Conservation (phyloP, 2,797 vertebrate species). For the Champsocephalus gunnari region DNA sequence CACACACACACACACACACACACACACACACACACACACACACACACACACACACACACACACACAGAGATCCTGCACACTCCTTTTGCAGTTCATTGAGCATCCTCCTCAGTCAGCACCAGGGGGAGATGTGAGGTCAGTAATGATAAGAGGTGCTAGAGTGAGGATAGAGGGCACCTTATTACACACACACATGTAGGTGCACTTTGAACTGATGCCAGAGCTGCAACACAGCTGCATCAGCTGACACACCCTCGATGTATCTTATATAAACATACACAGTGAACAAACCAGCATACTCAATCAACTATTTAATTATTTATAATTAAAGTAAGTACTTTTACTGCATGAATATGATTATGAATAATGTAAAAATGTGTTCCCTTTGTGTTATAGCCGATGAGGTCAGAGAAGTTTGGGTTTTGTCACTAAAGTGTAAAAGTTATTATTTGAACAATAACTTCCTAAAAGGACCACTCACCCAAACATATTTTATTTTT, state of each 20-base stretch:
- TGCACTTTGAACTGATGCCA: slow-evolving; percentile 43
- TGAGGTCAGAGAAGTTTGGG: slow-evolving; percentile 1
- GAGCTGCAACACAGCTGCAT: slow-evolving; percentile 29
- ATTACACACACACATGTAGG: slow-evolving; percentile 28
- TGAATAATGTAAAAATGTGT: not conserved
- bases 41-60: slow-evolving; percentile 29
- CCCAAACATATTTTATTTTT: no score
- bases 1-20: slow-evolving; percentile 31
- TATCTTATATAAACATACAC: not conserved
- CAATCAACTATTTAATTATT: not conserved
- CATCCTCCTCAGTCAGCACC: slow-evolving; percentile 72
- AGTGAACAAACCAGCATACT: not conserved
- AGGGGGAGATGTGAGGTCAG: slow-evolving; percentile 74
- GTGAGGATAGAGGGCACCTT: slow-evolving; percentile 33
- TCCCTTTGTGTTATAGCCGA: not conserved
- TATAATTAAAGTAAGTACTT: not conserved
- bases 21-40: slow-evolving; percentile 30
- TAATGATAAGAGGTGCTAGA: slow-evolving; percentile 57
- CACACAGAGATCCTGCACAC: slow-evolving; percentile 35
- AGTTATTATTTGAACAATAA: not conserved
- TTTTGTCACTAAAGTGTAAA: not conserved
- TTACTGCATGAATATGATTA: not conserved
- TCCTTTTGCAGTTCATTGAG: slow-evolving; percentile 50
- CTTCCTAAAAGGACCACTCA: not conserved
- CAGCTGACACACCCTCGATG: slow-evolving; percentile 5